Evolutionary conservation across 2,888 invertebrate species (phyloP).

Genomic region (Melinopterus prodromus): DNA sequence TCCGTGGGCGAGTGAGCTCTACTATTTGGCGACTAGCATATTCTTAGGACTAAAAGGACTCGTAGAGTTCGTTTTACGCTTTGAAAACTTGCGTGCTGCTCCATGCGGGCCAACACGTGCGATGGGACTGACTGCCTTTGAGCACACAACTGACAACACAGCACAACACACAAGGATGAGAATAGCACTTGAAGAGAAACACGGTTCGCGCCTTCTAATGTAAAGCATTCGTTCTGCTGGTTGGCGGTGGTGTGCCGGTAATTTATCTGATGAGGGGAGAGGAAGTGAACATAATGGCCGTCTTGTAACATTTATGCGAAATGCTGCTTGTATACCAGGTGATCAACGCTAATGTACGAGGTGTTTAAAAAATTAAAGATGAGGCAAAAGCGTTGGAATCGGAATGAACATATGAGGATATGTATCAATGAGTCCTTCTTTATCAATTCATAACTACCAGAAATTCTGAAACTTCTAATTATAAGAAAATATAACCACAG

Average conservation of each 20-base stretch:
- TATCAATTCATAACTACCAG: too few relatives aligned
- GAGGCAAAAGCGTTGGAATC: neutral
- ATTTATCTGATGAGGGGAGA: slow-evolving; percentile 23
- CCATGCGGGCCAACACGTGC: slow-evolving; percentile 35
- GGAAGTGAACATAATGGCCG: neutral
- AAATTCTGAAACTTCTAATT: too few relatives aligned
- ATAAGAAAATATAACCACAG: too few relatives aligned
- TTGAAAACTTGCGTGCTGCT: neutral
- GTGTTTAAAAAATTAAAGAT: neutral
- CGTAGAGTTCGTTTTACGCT: neutral
- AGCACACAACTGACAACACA: slow-evolving; percentile 12
- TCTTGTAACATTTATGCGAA: neutral
- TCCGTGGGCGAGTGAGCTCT: slow-evolving; percentile 7
- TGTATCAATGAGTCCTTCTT: too few relatives aligned
- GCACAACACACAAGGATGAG: slow-evolving; percentile 15
- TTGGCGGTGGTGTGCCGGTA: slow-evolving; percentile 11
- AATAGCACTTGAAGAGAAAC: slow-evolving; percentile 16
- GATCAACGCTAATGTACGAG: neutral
- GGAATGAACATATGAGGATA: too few relatives aligned
- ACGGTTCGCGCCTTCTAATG: slow-evolving; percentile 21
- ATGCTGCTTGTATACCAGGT: neutral
- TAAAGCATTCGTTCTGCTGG: slow-evolving; percentile 12
- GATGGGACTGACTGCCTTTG: slow-evolving; percentile 16
- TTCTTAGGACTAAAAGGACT: neutral
- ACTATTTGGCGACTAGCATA: neutral